Percentiles rank a stretch among this genome's conserved stretches.
These are phyloP conservation scores for Mya arenaria DNA, from an alignment of 1,140 invertebrate genomes.

Conservation along the genomic window DNA sequence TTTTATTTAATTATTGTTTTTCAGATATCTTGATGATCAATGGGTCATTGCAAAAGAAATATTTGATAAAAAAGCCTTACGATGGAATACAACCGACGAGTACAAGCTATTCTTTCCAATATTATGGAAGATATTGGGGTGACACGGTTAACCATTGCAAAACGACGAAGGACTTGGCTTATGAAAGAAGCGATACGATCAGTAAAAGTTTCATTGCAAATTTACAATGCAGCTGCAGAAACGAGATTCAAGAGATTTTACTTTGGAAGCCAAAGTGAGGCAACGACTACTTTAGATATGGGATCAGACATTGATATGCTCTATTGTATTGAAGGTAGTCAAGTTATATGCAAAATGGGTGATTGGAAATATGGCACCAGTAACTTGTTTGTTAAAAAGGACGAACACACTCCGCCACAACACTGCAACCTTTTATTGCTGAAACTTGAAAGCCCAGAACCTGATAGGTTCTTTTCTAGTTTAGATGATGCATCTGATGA, in stretches of 20 bases:
- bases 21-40: too few relatives aligned
- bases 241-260: too few relatives aligned
- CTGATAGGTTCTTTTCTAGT: background rate
- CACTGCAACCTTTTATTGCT: background rate
- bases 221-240: background rate
- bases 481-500: background rate
- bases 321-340: background rate
- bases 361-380: background rate
- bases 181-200: background rate
- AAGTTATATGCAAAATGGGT: background rate
- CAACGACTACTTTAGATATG: background rate
- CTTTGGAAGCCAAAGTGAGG: slow-evolving; percentile 5
- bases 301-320: background rate
- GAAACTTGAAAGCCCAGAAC: background rate
- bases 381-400: background rate
- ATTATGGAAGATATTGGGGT: background rate
- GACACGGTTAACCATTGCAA: background rate
- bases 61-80: too few relatives aligned
- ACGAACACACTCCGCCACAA: background rate
- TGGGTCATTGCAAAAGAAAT: too few relatives aligned
- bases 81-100: too few relatives aligned
- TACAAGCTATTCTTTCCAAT: background rate
- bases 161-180: background rate
- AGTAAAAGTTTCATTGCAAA: background rate
- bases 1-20: too few relatives aligned